Percentiles rank a stretch among this genome's conserved stretches.
phyloP scores from a whole-genome alignment of 2,888 invertebrate genomes.

The Lasioglossum leucozonium region DNA sequence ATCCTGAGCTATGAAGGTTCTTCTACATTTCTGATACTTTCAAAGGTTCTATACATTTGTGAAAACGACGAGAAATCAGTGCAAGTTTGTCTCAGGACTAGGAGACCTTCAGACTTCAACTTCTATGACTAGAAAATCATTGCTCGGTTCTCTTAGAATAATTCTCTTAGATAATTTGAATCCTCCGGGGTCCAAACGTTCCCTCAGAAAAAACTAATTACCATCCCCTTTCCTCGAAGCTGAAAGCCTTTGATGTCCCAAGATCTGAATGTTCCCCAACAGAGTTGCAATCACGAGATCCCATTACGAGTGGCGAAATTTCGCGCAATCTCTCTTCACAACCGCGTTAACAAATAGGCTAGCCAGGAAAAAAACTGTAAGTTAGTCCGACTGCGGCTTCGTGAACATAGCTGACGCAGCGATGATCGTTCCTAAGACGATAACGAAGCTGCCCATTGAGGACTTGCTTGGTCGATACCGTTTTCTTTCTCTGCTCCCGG shows the following conservation, averaged over 20 bases:
- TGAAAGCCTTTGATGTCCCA: neutral
- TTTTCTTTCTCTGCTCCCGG: neutral
- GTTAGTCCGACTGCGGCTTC: slow-evolving; percentile 29
- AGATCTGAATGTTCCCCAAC: neutral
- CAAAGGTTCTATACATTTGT: too few species aligned
- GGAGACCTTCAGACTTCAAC: neutral
- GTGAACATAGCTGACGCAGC: slow-evolving; percentile 32
- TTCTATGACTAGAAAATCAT: neutral
- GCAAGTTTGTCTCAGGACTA: neutral
- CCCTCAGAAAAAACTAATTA: neutral
- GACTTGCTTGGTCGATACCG: slow-evolving; percentile 53
- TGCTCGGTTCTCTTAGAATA: neutral
- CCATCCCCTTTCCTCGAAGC: neutral
- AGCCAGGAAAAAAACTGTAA: neutral
- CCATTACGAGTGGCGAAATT: neutral
- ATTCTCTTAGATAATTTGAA: neutral
- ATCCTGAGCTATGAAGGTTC: too few species aligned
- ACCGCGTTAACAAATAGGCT: neutral
- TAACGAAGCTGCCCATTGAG: slow-evolving; percentile 45
- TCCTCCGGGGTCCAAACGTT: neutral
- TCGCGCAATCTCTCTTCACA: neutral
- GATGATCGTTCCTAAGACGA: slow-evolving; percentile 56
- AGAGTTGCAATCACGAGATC: neutral
- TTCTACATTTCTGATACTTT: too few species aligned
- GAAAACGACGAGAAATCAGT: too few species aligned